Conservation (phyloP, 2,888 invertebrate species). For the Notodonta dromedarius region DNA sequence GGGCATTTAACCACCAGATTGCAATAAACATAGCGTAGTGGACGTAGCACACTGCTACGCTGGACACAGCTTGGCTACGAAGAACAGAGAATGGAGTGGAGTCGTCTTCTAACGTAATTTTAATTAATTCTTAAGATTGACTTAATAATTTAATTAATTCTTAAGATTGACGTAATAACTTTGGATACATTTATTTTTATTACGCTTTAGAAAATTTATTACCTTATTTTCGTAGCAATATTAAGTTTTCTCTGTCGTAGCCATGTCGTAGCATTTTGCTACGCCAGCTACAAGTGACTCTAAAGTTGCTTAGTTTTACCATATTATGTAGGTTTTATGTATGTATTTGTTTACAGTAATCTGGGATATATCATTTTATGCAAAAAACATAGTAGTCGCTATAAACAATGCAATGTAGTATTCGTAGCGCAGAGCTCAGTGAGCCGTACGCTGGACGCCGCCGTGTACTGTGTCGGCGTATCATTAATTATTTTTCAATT, state of each 20-base stretch:
- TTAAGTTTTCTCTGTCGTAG: slow-evolving; percentile 1
- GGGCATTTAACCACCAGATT: slow-evolving; percentile 80
- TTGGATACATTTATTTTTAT: too few species aligned
- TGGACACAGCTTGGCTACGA: slow-evolving; percentile 72
- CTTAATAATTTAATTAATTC: too few species aligned
- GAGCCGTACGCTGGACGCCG: slow-evolving; percentile 10
- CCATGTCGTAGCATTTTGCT: not conserved
- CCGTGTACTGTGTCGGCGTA: too few species aligned
- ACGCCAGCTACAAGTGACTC: not conserved
- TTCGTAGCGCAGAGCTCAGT: slow-evolving; percentile 11
- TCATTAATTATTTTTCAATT: too few species aligned
- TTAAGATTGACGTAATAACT: too few species aligned
- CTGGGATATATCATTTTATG: too few species aligned
- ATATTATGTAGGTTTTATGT: too few species aligned
- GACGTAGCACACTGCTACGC: slow-evolving; percentile 68
- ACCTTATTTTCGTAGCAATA: too few species aligned
- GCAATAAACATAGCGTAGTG: slow-evolving; percentile 80
- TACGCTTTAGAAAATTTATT: too few species aligned
- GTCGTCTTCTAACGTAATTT: slow-evolving; percentile 18
- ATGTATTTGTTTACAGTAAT: too few species aligned
- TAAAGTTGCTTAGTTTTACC: not conserved
- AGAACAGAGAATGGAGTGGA: slow-evolving; percentile 52
- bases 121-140: too few species aligned
- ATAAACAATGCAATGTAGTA: not conserved
- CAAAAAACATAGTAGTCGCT: too few species aligned